phyloP scores from a whole-genome alignment of 2,888 invertebrate genomes.

The Ganaspis brasiliensis region DNA sequence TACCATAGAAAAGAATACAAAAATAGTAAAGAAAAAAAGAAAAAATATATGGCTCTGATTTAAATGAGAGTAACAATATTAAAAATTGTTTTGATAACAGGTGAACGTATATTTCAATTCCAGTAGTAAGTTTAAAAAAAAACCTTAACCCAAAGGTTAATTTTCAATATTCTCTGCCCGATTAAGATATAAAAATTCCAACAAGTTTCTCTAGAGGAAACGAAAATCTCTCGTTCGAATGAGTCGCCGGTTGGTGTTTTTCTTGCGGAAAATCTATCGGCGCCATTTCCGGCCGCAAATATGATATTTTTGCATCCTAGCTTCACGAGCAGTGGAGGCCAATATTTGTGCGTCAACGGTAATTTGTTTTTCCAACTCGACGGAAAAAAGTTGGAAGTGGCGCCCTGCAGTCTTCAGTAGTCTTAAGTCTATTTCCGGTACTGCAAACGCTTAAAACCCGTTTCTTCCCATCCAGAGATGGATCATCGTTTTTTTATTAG shows the following conservation, averaged over 20 bases:
- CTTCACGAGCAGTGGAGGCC: conserved; percentile 58
- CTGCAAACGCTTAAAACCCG: conserved; percentile 56
- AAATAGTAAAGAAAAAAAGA: no score
- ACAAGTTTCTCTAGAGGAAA: conserved; percentile 29
- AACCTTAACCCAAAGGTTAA: no score
- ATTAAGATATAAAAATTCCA: conserved; percentile 7
- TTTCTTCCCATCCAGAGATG: background rate
- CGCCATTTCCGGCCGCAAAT: conserved; percentile 53
- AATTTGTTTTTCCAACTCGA: conserved; percentile 71
- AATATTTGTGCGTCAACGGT: conserved; percentile 69
- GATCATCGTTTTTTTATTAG: background rate
- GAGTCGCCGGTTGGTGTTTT: conserved; percentile 50
- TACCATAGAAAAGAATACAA: no score
- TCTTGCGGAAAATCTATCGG: conserved; percentile 44
- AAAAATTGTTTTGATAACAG: no score
- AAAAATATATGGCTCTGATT: no score
- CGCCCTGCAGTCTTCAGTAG: conserved; percentile 56
- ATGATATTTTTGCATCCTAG: conserved; percentile 56
- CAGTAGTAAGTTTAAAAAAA: no score
- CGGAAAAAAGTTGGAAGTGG: conserved; percentile 61
- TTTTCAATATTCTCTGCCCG: no score
- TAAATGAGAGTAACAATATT: no score
- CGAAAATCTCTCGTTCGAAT: conserved; percentile 37
- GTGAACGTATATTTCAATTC: no score
- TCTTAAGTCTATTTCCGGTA: conserved; percentile 65